These are phyloP conservation scores for Laticauda laticaudata DNA, from an alignment of 2,113 vertebrate species.

Conservation along the genomic window DNA sequence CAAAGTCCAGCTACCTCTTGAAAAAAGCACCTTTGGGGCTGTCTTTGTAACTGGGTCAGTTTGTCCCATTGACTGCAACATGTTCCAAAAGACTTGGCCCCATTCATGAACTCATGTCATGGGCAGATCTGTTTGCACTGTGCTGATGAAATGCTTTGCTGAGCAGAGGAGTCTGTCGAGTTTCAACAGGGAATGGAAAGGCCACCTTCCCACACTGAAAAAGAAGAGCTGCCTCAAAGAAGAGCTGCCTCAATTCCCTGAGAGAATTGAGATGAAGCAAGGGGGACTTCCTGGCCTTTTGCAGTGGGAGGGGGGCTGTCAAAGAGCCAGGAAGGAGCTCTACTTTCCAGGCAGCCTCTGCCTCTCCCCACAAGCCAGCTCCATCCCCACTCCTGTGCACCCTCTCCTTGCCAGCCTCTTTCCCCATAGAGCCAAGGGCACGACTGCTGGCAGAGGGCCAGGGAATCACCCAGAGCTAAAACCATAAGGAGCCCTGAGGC, in stretches of 20 bases:
- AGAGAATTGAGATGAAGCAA: neutral
- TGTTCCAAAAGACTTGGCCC: neutral
- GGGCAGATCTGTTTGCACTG: neutral
- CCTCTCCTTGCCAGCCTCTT: neutral
- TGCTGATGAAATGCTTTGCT: neutral
- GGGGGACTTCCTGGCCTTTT: neutral
- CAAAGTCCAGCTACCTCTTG: no score
- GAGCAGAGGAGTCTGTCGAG: neutral
- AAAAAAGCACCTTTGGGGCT: neutral
- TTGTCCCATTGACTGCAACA: neutral
- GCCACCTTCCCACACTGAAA: neutral
- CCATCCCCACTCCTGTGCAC: neutral
- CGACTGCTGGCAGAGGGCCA: neutral
- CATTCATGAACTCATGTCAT: neutral
- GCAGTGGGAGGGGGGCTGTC: no score
- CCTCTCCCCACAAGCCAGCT: neutral
- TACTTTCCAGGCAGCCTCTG: neutral
- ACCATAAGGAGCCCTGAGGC: neutral
- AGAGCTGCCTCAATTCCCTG: neutral
- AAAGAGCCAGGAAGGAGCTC: neutral
- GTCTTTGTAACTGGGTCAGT: neutral
- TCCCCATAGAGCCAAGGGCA: neutral
- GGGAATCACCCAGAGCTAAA: neutral
- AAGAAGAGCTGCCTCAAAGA: neutral
- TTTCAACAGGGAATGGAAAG: neutral